These are phyloP conservation scores for Rhinoptilus africanus DNA, from an alignment of 2,113 vertebrate genomes.

Conservation along the genomic window DNA sequence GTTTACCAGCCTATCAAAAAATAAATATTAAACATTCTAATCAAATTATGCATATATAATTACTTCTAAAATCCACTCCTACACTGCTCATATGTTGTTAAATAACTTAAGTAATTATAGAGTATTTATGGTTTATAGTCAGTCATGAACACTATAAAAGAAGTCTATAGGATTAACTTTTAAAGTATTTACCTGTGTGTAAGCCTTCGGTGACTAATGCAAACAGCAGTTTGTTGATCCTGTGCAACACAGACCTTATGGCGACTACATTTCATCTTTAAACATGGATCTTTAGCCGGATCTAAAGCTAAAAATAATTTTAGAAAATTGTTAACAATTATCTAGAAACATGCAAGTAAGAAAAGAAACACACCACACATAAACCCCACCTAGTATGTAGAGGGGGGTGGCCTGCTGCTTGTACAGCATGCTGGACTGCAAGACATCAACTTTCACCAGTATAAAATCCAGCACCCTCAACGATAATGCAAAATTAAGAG, in stretches of 20 bases:
- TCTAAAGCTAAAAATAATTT: conserved; percentile 81
- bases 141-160: neutral
- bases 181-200: conserved; percentile 79
- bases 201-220: conserved; percentile 89
- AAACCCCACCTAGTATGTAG: neutral
- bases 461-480: neutral
- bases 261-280: conserved; percentile 92
- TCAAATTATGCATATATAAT: neutral
- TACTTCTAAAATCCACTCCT: neutral
- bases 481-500: neutral
- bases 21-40: neutral
- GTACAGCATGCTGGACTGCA: neutral
- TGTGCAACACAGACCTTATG: conserved; percentile 93
- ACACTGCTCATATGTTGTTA: neutral
- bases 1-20: neutral
- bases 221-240: conserved; percentile 87
- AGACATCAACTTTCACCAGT: neutral
- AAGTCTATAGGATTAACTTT: neutral
- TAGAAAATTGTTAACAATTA: conserved; percentile 6
- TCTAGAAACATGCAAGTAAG: neutral
- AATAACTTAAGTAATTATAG: neutral
- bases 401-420: neutral
- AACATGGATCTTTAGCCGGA: conserved; percentile 93
- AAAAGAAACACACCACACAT: neutral
- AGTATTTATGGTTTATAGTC: neutral